A percentile compares a stretch with the other conserved stretches of the same genome.
Evolutionary conservation across 2,113 vertebrate genomes (phyloP).

Genomic region (Myiagra hebetior): DNA sequence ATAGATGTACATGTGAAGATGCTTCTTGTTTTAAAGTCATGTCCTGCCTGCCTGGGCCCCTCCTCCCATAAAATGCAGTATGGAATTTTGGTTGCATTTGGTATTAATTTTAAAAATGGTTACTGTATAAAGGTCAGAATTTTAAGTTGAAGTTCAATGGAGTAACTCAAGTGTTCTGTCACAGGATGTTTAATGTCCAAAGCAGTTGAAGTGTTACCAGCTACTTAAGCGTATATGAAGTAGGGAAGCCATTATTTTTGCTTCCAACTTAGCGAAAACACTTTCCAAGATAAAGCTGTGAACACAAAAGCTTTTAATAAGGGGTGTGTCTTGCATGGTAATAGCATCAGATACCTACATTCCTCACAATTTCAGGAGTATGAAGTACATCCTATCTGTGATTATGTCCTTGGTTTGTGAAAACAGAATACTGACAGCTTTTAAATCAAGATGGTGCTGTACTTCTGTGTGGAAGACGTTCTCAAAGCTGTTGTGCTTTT

Average conservation of each 20-base stretch:
- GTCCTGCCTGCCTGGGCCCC: neutral
- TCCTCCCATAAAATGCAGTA: neutral
- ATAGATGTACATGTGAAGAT: neutral
- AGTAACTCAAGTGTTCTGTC: neutral
- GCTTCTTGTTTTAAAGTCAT: neutral
- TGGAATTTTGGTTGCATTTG: neutral
- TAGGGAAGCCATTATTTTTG: neutral
- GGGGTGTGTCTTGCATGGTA: neutral
- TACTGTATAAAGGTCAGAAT: rapidly evolving
- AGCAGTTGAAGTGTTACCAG: neutral
- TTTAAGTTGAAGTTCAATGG: rapidly evolving
- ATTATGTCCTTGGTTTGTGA: neutral
- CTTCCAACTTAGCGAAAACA: neutral
- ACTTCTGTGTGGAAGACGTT: neutral
- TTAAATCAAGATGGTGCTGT: neutral
- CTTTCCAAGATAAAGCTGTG: neutral
- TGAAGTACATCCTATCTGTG: neutral
- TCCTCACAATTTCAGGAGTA: neutral
- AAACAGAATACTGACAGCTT: neutral
- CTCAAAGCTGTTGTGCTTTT: neutral
- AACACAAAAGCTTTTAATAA: neutral
- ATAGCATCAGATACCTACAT: neutral
- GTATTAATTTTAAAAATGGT: neutral
- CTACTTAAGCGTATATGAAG: neutral
- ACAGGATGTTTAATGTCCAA: neutral